Evolutionary conservation across 2,797 vertebrate species (phyloP).

Genomic region (Tinamus major): DNA sequence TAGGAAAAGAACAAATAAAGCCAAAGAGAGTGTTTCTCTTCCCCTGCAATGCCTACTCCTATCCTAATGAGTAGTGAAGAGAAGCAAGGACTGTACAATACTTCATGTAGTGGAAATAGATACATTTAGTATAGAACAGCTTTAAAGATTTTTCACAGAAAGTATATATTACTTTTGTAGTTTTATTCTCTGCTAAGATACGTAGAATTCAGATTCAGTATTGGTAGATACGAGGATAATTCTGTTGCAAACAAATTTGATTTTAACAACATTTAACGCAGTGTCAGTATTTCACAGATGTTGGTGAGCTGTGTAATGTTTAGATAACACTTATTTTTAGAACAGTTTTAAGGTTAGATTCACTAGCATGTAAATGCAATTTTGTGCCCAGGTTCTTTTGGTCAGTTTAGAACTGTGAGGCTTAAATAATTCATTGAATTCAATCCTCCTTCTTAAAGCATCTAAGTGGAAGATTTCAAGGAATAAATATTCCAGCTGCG

Average conservation of each 20-base stretch:
- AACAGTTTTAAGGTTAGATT: neutral
- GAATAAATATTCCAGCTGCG: neutral
- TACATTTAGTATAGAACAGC: neutral
- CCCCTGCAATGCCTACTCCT: neutral
- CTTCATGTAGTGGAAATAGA: neutral
- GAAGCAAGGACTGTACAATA: neutral
- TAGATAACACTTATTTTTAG: neutral
- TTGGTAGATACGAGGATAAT: neutral
- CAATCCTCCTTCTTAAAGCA: neutral
- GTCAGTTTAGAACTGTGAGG: neutral
- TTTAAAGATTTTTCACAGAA: neutral
- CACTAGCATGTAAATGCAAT: neutral
- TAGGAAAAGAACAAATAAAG: neutral
- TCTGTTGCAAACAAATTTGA: neutral
- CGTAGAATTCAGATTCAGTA: neutral
- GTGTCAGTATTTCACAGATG: neutral
- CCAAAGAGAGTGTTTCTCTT: neutral
- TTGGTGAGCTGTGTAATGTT: neutral
- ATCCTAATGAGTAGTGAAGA: neutral
- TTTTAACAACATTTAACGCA: neutral
- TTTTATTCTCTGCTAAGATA: neutral
- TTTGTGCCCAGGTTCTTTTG: neutral
- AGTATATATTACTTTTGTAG: accelerated
- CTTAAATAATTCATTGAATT: neutral
- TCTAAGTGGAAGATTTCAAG: neutral